Conservation (phyloP, 2,113 vertebrate genomes). For the Bos indicus region DNA sequence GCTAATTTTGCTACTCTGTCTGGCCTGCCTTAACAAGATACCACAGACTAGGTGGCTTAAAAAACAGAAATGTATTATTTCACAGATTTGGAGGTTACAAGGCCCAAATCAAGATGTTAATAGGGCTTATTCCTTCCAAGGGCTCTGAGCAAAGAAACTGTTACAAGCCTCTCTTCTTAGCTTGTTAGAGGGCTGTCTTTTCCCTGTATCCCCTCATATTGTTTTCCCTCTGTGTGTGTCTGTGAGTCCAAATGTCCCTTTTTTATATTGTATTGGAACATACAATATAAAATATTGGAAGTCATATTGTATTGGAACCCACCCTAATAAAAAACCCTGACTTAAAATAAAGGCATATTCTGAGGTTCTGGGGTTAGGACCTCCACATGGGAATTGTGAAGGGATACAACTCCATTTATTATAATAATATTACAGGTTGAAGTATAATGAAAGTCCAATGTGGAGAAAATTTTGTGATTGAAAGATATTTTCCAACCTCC, state of each 20-base stretch:
- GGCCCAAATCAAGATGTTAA: not conserved
- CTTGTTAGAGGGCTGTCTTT: not conserved
- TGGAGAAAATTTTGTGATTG: not conserved
- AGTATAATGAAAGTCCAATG: not conserved
- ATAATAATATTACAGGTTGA: not conserved
- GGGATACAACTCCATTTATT: not conserved
- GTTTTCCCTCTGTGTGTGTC: not conserved
- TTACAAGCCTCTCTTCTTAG: not conserved
- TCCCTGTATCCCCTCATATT: not conserved
- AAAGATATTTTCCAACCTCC: not conserved
- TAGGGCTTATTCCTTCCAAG: not conserved
- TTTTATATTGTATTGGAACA: not conserved
- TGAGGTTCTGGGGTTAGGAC: not conserved
- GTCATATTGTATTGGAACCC: not conserved
- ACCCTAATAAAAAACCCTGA: not conserved
- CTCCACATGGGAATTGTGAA: not conserved
- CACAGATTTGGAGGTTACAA: not conserved
- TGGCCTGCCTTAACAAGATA: not conserved
- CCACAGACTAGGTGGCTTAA: not conserved
- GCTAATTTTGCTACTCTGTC: not conserved
- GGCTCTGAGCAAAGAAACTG: not conserved
- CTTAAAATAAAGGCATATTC: not conserved
- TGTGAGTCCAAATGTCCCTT: not conserved
- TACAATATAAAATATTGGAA: not conserved
- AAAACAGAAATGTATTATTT: not conserved